A percentile compares a stretch with the other conserved stretches of the same genome.
phyloP scores from a whole-genome alignment of 2,888 invertebrate genomes.

The Bombylius major region DNA sequence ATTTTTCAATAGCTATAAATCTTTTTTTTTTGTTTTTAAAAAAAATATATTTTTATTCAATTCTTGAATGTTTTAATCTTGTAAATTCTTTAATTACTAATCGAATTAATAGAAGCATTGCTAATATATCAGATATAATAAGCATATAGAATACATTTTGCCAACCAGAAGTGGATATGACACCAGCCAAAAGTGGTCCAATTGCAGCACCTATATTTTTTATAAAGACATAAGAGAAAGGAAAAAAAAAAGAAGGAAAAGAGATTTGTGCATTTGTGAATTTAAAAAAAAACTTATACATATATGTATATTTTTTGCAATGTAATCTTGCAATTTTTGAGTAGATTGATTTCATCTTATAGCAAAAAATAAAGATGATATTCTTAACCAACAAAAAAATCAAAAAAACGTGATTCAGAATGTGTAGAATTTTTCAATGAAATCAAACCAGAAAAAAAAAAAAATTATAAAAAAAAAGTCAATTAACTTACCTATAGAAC shows the following conservation, averaged over 20 bases:
- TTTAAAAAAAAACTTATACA: too few relatives aligned
- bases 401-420: neutral
- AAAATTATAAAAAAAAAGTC: neutral
- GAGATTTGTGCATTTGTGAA: neutral
- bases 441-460: neutral
- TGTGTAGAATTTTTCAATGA: too few relatives aligned
- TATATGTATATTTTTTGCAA: too few relatives aligned
- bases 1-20: too few relatives aligned
- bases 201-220: constrained; percentile 64
- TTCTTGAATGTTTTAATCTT: constrained; percentile 24
- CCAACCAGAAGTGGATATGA: constrained; percentile 67
- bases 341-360: too few relatives aligned
- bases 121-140: constrained; percentile 65
- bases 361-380: too few relatives aligned
- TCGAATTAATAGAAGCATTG: constrained; percentile 54
- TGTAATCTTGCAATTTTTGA: too few relatives aligned
- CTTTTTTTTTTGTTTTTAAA: too few relatives aligned
- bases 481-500: constrained; percentile 37
- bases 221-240: neutral
- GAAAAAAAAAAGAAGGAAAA: neutral
- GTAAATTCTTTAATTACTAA: constrained; percentile 39
- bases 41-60: constrained; percentile 14
- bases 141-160: constrained; percentile 82
- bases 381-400: too few relatives aligned
- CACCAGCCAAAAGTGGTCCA: constrained; percentile 79